Evolutionary conservation across 2,888 invertebrate genomes (phyloP).

Genomic region (Drosophila eohydei): DNA sequence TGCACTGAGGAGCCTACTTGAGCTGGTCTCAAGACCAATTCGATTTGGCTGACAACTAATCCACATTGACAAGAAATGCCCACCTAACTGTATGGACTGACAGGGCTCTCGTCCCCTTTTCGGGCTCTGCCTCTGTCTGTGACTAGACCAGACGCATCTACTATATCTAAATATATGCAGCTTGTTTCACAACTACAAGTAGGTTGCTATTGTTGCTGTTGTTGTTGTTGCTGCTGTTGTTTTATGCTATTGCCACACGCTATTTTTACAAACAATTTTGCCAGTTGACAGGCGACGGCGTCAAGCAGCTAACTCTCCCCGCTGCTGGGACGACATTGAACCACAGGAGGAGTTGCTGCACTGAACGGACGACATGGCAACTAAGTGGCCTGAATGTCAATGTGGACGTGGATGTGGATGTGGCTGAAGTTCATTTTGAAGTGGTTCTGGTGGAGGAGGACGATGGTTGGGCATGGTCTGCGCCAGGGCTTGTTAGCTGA

Average conservation of each 20-base stretch:
- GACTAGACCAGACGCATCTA: slow-evolving; percentile 58
- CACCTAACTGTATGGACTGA: slow-evolving; percentile 25
- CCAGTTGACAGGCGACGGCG: slow-evolving; percentile 75
- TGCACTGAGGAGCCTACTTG: background rate
- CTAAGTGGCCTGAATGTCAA: slow-evolving; percentile 71
- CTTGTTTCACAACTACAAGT: slow-evolving; percentile 58
- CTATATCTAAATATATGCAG: slow-evolving; percentile 75
- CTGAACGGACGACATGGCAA: slow-evolving; percentile 62
- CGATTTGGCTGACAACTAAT: slow-evolving; percentile 29
- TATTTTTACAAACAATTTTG: slow-evolving; percentile 78
- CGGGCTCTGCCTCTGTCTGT: slow-evolving; percentile 41
- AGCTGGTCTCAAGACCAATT: slow-evolving; percentile 7
- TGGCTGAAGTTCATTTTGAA: slow-evolving; percentile 42
- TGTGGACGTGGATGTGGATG: slow-evolving; percentile 35
- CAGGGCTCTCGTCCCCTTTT: slow-evolving; percentile 27
- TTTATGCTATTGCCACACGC: slow-evolving; percentile 74
- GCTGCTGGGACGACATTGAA: slow-evolving; percentile 57
- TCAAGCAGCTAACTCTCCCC: slow-evolving; percentile 34
- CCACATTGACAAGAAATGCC: slow-evolving; percentile 41
- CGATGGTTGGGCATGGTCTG: slow-evolving; percentile 11
- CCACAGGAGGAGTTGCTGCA: slow-evolving; percentile 46
- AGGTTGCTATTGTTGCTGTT: slow-evolving; percentile 24
- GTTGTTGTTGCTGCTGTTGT: slow-evolving; percentile 33
- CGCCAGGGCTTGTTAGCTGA: slow-evolving; percentile 49
- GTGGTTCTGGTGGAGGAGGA: slow-evolving; percentile 32